Evolutionary conservation across 1,140 invertebrate genomes (phyloP).

Genomic region (Brachionus plicatilis): DNA sequence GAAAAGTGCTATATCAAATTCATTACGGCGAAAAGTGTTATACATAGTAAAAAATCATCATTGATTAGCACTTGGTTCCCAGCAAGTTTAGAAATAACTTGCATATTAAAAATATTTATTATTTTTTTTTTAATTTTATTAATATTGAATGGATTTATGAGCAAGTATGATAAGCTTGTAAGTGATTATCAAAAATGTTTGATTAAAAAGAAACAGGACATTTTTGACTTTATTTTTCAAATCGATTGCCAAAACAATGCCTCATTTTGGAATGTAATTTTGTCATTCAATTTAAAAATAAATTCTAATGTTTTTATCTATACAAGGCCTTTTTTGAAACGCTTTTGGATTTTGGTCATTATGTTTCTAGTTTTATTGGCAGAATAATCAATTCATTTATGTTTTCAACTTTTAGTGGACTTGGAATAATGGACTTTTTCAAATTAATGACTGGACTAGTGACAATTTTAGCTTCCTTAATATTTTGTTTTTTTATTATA

Average conservation of each 20-base stretch:
- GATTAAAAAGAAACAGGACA: neutral
- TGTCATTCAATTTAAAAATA: too few relatives aligned
- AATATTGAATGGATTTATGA: neutral
- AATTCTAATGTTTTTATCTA: too few relatives aligned
- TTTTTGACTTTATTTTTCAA: neutral
- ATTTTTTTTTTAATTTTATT: neutral
- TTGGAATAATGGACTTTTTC: neutral
- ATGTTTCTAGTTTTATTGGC: neutral
- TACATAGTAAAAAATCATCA: neutral
- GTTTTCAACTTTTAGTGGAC: neutral
- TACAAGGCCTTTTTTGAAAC: neutral
- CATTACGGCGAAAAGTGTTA: neutral
- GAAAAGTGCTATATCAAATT: neutral
- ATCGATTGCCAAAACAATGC: neutral
- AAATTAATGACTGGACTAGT: neutral
- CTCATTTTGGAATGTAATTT: neutral
- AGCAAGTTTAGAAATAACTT: neutral
- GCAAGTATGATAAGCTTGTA: neutral
- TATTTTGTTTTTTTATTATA: neutral
- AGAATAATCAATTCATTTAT: neutral
- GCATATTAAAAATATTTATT: neutral
- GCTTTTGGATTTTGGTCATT: neutral
- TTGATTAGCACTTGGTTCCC: neutral
- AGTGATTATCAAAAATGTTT: neutral
- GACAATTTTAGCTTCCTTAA: neutral